Percentiles rank a stretch among this genome's conserved stretches.
Evolutionary conservation across 2,113 vertebrate genomes (phyloP).

Genomic region (Formicarius rufipectus): DNA sequence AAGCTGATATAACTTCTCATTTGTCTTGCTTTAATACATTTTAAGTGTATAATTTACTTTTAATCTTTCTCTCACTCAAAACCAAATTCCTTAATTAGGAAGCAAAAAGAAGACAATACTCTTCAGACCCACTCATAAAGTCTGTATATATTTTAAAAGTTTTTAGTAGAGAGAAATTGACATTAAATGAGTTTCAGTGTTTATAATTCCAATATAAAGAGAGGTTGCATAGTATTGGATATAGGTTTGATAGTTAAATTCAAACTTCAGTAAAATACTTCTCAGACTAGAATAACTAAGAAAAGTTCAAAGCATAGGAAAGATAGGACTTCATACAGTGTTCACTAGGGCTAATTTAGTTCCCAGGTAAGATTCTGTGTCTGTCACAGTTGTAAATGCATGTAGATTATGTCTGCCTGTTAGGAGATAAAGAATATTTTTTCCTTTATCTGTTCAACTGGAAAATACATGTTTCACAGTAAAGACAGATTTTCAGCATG

Average conservation of each 20-base stretch:
- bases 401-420: neutral
- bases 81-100: neutral
- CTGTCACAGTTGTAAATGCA: neutral
- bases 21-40: neutral
- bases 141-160: neutral
- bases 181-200: neutral
- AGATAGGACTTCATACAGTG: neutral
- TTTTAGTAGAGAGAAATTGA: neutral
- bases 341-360: neutral
- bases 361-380: neutral
- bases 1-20: neutral
- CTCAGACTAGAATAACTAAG: neutral
- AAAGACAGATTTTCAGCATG: neutral
- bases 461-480: accelerated
- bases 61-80: neutral
- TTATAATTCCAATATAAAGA: neutral
- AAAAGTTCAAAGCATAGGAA: neutral
- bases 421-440: neutral
- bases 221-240: neutral
- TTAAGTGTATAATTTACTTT: neutral
- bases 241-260: neutral
- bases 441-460: neutral
- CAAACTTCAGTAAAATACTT: neutral
- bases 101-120: neutral
- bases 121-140: neutral